Evolutionary conservation across 2,797 vertebrate species (phyloP).

Genomic region (Lacerta viridis): DNA sequence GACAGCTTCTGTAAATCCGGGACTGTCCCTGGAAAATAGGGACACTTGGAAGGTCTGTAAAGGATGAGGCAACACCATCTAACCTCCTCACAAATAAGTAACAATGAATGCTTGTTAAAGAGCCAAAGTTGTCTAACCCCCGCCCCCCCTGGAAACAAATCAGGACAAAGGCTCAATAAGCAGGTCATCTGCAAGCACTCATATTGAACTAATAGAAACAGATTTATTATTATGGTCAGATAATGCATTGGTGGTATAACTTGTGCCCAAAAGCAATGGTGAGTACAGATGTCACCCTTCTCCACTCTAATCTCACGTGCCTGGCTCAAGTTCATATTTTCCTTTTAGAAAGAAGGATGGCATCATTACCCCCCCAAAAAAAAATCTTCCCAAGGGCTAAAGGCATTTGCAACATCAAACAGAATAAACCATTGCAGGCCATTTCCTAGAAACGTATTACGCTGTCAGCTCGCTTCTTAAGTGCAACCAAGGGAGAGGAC

Average conservation of each 20-base stretch:
- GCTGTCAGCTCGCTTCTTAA: slow-evolving; percentile 80
- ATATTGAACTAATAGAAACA: neutral
- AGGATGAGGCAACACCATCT: too few species aligned
- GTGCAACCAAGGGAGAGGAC: slow-evolving; percentile 79
- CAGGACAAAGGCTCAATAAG: too few species aligned
- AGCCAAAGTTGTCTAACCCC: too few species aligned
- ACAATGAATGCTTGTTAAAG: too few species aligned
- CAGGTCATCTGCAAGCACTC: too few species aligned
- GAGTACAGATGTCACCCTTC: neutral
- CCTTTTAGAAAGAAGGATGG: slow-evolving; percentile 78
- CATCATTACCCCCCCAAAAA: slow-evolving; percentile 74
- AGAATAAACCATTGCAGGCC: slow-evolving; percentile 75
- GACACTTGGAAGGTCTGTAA: too few species aligned
- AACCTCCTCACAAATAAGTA: too few species aligned
- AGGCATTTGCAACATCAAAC: slow-evolving; percentile 83
- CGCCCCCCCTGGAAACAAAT: too few species aligned
- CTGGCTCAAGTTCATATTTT: slow-evolving; percentile 83
- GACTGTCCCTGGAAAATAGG: too few species aligned
- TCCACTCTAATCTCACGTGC: slow-evolving; percentile 76
- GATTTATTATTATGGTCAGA: neutral
- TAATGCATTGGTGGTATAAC: neutral
- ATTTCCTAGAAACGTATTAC: slow-evolving; percentile 79
- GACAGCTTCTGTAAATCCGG: too few species aligned
- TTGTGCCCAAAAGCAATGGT: neutral
- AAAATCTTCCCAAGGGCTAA: slow-evolving; percentile 75